Evolutionary conservation across 1,140 invertebrate species (phyloP), one percentile per base, ranked within the genome.

Genomic region (Halesus radiatus): DNA sequence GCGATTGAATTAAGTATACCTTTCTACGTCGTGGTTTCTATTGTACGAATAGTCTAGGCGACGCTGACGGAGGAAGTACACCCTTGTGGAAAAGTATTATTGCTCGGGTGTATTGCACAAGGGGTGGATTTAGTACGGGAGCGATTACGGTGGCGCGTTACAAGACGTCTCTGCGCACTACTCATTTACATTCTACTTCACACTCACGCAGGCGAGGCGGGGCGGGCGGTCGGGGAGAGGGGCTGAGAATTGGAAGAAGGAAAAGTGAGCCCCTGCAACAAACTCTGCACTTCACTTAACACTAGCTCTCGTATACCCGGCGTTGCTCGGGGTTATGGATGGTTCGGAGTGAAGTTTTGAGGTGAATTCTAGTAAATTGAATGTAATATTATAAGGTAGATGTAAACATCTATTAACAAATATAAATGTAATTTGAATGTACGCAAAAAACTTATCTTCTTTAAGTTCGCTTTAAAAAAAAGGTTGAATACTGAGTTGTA

Each of bases 91-190:
- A 66, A 66, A 66, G 62, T 66, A 66, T 66, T 66, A 66, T 66
- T 66, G 62, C 37, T 50, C 4, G 29, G 66, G 66, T 70, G 66
- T 70, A 70, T 70, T 50, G 37, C 37, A 50, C 32, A 23, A 32
- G 37, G 66, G 52, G 22, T 56, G 72, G 50, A 74, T 37, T 74
- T 56, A 74, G 20, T 58, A 29, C 26, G 52, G 72, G 15, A 54
- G 50, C 72, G 72, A 74, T 74, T 74, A 74, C 72, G 23, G 50
- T 58, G 72, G 72, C 52, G 72, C n/a, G 22, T 70, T 70, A 70
- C 26, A 58, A 54, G 52, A 74, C 50, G 29, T 54, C 72, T 56
- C 72, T 22, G 22, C 23, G 72, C 66, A 70, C 72, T 74, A 74
- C 50, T 54, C 52, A 74, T 74, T 74, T 54, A 74, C 50, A 74